phyloP scores from a whole-genome alignment of 2,888 invertebrate genomes.

The Slavum lentiscoides region DNA sequence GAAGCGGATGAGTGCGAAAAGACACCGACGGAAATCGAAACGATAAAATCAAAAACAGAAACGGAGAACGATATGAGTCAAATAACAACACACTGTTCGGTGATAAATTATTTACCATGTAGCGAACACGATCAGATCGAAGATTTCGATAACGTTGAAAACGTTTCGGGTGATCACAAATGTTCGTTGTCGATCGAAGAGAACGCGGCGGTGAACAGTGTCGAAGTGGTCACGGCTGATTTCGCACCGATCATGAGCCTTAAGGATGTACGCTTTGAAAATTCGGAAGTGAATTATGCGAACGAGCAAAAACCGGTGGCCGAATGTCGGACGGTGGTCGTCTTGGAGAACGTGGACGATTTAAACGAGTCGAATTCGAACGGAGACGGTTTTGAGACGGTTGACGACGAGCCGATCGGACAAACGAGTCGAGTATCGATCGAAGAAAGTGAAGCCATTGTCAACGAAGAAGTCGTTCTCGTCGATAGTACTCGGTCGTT shows the following conservation, averaged over 20 bases:
- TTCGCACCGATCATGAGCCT: neutral
- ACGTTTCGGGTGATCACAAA: neutral
- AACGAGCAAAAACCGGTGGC: neutral
- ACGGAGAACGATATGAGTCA: too few species aligned
- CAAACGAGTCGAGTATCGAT: neutral
- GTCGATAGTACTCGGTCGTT: neutral
- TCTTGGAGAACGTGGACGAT: neutral
- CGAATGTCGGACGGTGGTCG: neutral
- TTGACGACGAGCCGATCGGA: neutral
- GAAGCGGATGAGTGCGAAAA: neutral
- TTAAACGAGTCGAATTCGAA: neutral
- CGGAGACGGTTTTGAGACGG: neutral
- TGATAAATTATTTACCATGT: neutral
- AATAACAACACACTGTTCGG: neutral
- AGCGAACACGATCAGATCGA: neutral
- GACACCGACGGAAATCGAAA: neutral
- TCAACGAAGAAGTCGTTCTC: neutral
- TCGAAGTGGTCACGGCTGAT: neutral
- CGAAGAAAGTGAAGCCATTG: neutral
- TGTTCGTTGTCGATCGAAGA: neutral
- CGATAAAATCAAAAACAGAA: neutral
- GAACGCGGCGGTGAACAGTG: neutral
- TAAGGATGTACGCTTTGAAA: neutral
- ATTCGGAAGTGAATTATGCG: neutral
- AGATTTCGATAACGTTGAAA: neutral